Conservation (phyloP, 2,113 vertebrate genomes). For the Brienomyrus brachyistius region DNA sequence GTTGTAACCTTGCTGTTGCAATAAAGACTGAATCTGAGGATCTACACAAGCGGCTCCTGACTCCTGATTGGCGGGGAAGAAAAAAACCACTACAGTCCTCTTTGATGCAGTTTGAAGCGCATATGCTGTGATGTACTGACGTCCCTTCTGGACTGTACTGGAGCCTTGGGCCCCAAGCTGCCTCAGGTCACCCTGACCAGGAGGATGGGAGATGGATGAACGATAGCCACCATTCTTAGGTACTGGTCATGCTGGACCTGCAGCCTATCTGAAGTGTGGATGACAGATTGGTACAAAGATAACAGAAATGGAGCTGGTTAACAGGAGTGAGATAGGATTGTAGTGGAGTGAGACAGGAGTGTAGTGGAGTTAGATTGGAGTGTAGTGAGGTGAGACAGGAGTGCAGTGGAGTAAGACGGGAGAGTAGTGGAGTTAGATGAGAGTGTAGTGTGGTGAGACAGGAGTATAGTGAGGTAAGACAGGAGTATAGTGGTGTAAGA, state of each 20-base stretch:
- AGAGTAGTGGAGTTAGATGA: background rate
- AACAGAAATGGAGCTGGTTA: background rate
- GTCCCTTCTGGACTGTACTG: background rate
- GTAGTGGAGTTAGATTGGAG: too few relatives aligned
- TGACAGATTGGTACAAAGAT: background rate
- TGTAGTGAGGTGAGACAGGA: too few relatives aligned
- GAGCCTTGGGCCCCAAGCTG: background rate
- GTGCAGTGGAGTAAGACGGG: too few relatives aligned
- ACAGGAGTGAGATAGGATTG: background rate
- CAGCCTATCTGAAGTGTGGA: background rate
- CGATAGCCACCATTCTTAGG: background rate
- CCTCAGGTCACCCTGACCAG: background rate
- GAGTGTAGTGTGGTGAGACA: background rate
- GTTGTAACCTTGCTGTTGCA: too few relatives aligned
- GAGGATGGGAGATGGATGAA: background rate
- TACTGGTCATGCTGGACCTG: background rate
- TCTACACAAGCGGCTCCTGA: too few relatives aligned
- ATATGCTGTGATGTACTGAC: background rate
- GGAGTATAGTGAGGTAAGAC: too few relatives aligned
- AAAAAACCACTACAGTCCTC: too few relatives aligned
- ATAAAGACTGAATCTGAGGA: too few relatives aligned
- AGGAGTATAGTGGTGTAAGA: too few relatives aligned
- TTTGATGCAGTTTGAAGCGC: background rate
- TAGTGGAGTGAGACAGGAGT: too few relatives aligned
- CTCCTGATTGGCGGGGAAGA: too few relatives aligned